phyloP scores from a whole-genome alignment of 1,140 invertebrate species.

The Anastatus disparis region DNA sequence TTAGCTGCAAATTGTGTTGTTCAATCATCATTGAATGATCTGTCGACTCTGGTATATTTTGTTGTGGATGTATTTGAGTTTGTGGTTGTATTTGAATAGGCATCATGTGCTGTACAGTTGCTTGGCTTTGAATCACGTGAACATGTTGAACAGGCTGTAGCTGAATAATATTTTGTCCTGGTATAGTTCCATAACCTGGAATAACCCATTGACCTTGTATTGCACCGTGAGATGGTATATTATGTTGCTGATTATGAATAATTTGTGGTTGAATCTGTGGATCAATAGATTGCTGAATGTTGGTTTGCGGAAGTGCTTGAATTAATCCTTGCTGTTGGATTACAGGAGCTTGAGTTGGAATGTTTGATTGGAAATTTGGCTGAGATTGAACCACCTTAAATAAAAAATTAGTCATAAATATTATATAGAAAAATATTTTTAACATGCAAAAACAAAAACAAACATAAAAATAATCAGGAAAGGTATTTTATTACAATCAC shows the following conservation, averaged over 20 bases:
- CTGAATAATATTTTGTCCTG: conserved; percentile 48
- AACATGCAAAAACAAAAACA: not conserved
- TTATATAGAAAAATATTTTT: not conserved
- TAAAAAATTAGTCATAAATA: not conserved
- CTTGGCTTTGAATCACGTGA: conserved; percentile 47
- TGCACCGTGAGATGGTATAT: conserved; percentile 45
- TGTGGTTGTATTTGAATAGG: conserved; percentile 47
- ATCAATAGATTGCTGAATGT: conserved; percentile 45
- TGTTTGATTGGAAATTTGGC: conserved; percentile 35
- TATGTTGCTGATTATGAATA: conserved; percentile 46
- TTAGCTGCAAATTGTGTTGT: conserved; percentile 55
- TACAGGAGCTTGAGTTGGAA: conserved; percentile 40
- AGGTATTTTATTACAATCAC: not conserved
- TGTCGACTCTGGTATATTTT: conserved; percentile 45
- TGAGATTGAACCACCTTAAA: conserved; percentile 26
- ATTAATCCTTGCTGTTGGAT: conserved; percentile 20
- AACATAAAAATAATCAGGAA: not conserved
- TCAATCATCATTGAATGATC: conserved; percentile 40
- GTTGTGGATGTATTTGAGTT: conserved; percentile 46
- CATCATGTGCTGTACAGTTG: conserved; percentile 48
- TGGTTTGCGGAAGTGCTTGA: conserved; percentile 30
- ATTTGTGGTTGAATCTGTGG: conserved; percentile 48
- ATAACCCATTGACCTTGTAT: conserved; percentile 52
- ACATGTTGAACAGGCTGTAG: conserved; percentile 53
- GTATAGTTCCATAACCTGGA: conserved; percentile 46